Conservation (phyloP, 2,113 vertebrate species). For the Ciconia stormi region DNA sequence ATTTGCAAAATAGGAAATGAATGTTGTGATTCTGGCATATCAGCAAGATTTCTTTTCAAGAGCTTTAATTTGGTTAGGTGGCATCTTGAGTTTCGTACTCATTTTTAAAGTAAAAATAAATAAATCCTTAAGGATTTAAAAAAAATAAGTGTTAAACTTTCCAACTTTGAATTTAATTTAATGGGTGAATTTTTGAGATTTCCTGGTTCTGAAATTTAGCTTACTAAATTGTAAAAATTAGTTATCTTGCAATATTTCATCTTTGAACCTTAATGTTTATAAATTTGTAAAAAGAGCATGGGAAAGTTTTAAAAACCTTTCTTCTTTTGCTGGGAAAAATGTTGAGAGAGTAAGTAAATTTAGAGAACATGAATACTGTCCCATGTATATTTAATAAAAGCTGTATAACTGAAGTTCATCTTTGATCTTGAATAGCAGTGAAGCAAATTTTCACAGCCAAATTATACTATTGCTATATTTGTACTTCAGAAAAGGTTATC, state of each 20-base stretch:
- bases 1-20: conserved; percentile 9
- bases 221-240: background rate
- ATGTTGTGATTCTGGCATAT: background rate
- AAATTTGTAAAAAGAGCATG: background rate
- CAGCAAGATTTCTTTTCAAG: background rate
- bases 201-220: background rate
- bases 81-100: background rate
- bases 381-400: background rate
- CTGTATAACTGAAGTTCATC: background rate
- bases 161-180: background rate
- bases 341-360: background rate
- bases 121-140: background rate
- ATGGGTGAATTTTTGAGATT: background rate
- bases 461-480: background rate
- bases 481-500: background rate
- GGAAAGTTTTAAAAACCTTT: background rate
- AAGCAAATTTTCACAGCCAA: background rate
- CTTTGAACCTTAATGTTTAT: background rate
- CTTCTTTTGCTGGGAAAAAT: background rate
- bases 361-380: background rate
- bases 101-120: background rate
- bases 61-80: background rate
- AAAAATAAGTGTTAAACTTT: background rate
- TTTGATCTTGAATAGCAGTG: background rate
- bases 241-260: background rate